Conservation (phyloP, 64 coral and sea anemone genomes). For the Porites lutea region DNA sequence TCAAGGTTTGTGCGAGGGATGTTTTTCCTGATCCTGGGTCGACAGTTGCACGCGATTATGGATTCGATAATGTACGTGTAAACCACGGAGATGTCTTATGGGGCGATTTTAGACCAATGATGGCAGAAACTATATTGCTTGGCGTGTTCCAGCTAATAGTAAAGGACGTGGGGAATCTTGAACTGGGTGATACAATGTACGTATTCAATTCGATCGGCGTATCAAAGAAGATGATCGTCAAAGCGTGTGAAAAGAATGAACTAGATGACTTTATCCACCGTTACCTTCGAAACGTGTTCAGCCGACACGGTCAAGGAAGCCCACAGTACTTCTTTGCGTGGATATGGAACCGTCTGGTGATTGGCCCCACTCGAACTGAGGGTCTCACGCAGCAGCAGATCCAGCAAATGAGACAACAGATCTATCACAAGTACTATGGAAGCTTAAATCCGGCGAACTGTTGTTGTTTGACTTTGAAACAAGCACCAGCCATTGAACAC, state of each 20-base stretch:
- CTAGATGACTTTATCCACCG: constrained; percentile 54
- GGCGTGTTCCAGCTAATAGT: constrained; percentile 26
- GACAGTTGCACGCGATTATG: constrained; percentile 29
- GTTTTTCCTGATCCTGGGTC: background rate
- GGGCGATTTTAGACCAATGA: background rate
- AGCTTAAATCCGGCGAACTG: background rate
- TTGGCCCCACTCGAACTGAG: constrained; percentile 40
- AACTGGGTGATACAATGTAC: background rate
- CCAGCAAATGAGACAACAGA: constrained; percentile 21
- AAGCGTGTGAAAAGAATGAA: constrained; percentile 32
- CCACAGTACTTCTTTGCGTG: background rate
- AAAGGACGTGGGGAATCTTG: background rate
- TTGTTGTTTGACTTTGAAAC: background rate
- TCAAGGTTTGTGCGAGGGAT: background rate
- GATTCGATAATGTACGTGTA: constrained; percentile 38
- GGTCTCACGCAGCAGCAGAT: constrained; percentile 7
- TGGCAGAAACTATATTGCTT: constrained; percentile 1
- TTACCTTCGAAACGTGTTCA: constrained; percentile 2
- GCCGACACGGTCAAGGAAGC: background rate
- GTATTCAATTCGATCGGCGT: constrained; percentile 19
- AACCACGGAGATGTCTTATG: constrained; percentile 5
- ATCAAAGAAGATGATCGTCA: constrained; percentile 40
- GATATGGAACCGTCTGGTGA: constrained; percentile 25
- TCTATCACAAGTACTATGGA: constrained; percentile 46
- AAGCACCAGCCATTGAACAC: background rate